These are phyloP conservation scores for Asarcornis scutulata DNA, from an alignment of 2,113 vertebrate species.

Conservation along the genomic window DNA sequence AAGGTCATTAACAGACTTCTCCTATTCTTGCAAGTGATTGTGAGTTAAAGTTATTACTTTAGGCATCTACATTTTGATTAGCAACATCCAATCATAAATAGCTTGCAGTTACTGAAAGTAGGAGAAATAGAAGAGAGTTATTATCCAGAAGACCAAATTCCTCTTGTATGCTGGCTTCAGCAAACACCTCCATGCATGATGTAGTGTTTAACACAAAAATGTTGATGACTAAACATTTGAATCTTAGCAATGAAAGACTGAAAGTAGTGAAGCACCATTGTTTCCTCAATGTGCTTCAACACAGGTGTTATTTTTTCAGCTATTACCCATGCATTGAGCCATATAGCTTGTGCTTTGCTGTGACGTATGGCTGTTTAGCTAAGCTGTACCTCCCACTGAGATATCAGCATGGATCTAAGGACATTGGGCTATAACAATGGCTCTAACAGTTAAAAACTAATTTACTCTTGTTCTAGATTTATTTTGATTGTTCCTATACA, in stretches of 20 bases:
- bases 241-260: neutral
- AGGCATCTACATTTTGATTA: neutral
- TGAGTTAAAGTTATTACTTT: neutral
- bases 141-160: neutral
- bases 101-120: neutral
- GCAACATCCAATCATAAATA: conserved; percentile 4
- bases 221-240: neutral
- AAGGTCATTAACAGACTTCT: conserved; percentile 31
- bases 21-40: neutral
- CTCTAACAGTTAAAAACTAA: neutral
- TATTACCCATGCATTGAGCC: neutral
- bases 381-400: neutral
- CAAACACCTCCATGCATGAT: neutral
- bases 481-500: neutral
- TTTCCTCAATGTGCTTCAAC: neutral
- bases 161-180: neutral
- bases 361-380: too few species aligned
- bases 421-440: neutral
- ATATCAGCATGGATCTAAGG: neutral
- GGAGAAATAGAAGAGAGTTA: neutral
- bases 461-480: neutral
- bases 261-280: neutral
- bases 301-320: neutral
- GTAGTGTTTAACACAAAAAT: neutral
- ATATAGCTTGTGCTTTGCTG: neutral